Base-by-base conservation (phyloP, 2,113 vertebrate species). In the Percina caprodes region DNA sequence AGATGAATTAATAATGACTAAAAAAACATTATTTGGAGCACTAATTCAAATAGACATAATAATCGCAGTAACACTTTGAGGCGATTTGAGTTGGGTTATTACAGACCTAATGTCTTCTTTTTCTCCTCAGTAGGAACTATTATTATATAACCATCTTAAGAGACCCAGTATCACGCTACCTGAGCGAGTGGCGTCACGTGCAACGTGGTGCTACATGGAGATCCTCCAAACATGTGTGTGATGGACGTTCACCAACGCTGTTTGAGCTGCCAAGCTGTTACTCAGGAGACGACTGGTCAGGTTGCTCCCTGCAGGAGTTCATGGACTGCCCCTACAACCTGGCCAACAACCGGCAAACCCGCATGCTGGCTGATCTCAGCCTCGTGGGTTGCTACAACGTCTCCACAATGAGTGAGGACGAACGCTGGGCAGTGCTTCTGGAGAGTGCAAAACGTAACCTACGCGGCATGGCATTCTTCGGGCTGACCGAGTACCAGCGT, bases 71-170 rank as follows among this genome's bases (percentile, higher is more conserved):
- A 24, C 30, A 26, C 45, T 2, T 60, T 66, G 12, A n/a, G 42
- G 2, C 10, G 46, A 4, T 69, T 19, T 56, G 0, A 39, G 26
- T 56, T 46, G 21, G 1, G 16, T 5, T 2, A 39, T 42, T 35
- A 49, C 3, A 45, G 13, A 73, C 5, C 4, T 66, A 45, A 74
- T 24, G 6, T 46, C 7, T 23, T 71, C 11, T 77, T 73, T 70
- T 48, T 60, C 63, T 74, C 49, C 86, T 66, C 81, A 92, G 58
- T 67, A 97, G 98, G 93, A 98, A 99, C 85, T 99, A 97, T 91
- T 98, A 99, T 93, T 99, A 99, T 58, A 99, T 99, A 87, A 99
- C 98, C 56, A 99, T 99, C 87, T 93, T 99, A 86, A 95, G 98
- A 79, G 98, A 99, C 87, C 98, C 98, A 0, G 97, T 99, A 23